These are phyloP conservation scores for Beris morrisii DNA, from an alignment of 2,888 invertebrate genomes.

Conservation along the genomic window DNA sequence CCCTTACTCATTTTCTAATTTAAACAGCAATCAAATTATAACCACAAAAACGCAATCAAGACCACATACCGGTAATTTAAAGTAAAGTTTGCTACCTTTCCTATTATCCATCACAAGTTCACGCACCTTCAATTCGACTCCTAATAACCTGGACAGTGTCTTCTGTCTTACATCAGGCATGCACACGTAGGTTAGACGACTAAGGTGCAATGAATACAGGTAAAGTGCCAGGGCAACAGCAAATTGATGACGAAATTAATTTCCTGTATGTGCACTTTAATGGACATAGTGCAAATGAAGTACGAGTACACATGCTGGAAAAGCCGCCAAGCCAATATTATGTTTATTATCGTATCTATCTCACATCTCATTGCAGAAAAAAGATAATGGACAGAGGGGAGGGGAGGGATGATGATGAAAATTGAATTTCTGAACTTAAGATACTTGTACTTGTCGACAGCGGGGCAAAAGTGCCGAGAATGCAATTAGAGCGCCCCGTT, in stretches of 20 bases:
- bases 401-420: too few species aligned
- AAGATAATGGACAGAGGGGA: too few species aligned
- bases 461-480: too few species aligned
- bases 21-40: slow-evolving; percentile 23
- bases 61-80: slow-evolving; percentile 23
- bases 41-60: slow-evolving; percentile 28
- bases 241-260: slow-evolving; percentile 33
- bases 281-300: neutral
- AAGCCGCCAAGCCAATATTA: slow-evolving; percentile 10
- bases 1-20: too few species aligned
- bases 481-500: too few species aligned
- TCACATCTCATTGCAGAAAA: too few species aligned
- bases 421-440: too few species aligned
- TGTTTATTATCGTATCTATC: too few species aligned
- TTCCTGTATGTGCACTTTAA: slow-evolving; percentile 28
- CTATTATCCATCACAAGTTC: too few species aligned
- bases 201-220: slow-evolving; percentile 18
- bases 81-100: too few species aligned
- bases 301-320: slow-evolving; percentile 6
- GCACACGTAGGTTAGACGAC: slow-evolving; percentile 10
- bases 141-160: slow-evolving; percentile 11
- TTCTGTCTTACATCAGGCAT: slow-evolving; percentile 5
- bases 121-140: too few species aligned
- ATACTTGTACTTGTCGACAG: too few species aligned
- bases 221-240: slow-evolving; percentile 15